Conservation (phyloP, 2,888 invertebrate species). For the Pollenia griseotomentosa region DNA sequence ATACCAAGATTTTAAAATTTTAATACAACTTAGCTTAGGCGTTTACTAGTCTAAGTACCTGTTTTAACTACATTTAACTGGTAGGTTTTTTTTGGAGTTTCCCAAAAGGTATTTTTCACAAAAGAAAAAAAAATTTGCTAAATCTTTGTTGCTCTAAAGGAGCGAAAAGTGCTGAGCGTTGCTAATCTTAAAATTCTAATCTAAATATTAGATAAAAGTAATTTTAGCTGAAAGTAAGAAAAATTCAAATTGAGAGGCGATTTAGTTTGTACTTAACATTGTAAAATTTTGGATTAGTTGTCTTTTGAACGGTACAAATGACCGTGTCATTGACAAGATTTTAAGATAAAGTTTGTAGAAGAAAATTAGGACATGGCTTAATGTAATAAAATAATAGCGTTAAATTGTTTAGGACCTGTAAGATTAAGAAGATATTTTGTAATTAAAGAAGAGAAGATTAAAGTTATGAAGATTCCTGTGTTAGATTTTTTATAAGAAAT, state of each 20-base stretch:
- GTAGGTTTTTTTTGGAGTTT: slow-evolving; percentile 49
- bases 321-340: slow-evolving; percentile 47
- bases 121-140: background rate
- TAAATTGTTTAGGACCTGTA: slow-evolving; percentile 4
- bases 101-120: slow-evolving; percentile 34
- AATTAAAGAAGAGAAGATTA: slow-evolving; percentile 4
- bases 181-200: slow-evolving; percentile 56
- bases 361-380: background rate
- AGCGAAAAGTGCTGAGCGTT: slow-evolving; percentile 33
- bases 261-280: slow-evolving; percentile 51
- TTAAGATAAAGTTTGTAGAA: background rate
- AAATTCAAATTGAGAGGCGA: slow-evolving; percentile 20
- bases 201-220: slow-evolving; percentile 38
- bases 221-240: slow-evolving; percentile 27
- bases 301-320: background rate
- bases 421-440: slow-evolving; percentile 20
- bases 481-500: too few relatives aligned
- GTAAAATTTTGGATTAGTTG: slow-evolving; percentile 33
- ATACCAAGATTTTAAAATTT: background rate
- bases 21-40: slow-evolving; percentile 24
- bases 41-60: slow-evolving; percentile 49
- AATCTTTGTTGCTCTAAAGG: background rate
- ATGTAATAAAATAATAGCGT: slow-evolving; percentile 16
- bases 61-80: slow-evolving; percentile 7
- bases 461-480: background rate